Evolutionary conservation across 2,797 vertebrate species (phyloP).

Genomic region (Trachurus trachurus): DNA sequence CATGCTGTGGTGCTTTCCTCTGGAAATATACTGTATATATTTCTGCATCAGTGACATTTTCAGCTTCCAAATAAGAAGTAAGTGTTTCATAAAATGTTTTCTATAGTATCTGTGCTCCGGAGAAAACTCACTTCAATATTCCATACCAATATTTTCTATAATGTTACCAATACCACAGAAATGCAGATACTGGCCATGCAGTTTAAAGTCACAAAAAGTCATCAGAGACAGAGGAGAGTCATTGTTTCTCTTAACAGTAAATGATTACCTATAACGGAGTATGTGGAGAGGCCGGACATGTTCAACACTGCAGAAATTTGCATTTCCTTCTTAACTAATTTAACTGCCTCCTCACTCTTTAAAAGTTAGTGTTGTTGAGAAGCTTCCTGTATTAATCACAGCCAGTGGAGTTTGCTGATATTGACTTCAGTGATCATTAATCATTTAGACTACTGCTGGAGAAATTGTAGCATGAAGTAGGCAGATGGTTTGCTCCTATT

Average conservation of each 20-base stretch:
- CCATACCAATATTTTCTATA: not conserved
- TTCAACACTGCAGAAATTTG: not conserved
- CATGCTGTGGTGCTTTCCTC: not conserved
- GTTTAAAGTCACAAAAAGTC: not conserved
- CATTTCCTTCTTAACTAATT: conserved; percentile 8
- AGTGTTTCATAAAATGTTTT: not conserved
- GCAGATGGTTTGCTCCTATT: not conserved
- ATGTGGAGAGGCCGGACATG: not conserved
- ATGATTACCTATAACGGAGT: not conserved
- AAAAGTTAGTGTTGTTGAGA: not conserved
- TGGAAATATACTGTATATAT: not conserved
- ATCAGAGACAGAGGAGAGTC: not conserved
- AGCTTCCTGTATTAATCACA: not conserved
- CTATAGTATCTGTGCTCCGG: not conserved
- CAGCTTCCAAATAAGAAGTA: not conserved
- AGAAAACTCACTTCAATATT: not conserved
- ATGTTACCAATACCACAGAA: not conserved
- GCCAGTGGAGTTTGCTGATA: not conserved
- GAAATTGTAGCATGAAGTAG: not conserved
- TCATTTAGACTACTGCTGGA: not conserved
- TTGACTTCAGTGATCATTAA: conserved; percentile 23
- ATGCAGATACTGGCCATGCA: not conserved
- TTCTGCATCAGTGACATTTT: not conserved
- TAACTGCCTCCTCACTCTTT: not conserved
- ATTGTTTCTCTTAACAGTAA: not conserved